Evolutionary conservation across 2,888 invertebrate genomes (phyloP), one percentile per base, ranked within the genome.

Genomic region (Caenorhabditis doughertyi): DNA sequence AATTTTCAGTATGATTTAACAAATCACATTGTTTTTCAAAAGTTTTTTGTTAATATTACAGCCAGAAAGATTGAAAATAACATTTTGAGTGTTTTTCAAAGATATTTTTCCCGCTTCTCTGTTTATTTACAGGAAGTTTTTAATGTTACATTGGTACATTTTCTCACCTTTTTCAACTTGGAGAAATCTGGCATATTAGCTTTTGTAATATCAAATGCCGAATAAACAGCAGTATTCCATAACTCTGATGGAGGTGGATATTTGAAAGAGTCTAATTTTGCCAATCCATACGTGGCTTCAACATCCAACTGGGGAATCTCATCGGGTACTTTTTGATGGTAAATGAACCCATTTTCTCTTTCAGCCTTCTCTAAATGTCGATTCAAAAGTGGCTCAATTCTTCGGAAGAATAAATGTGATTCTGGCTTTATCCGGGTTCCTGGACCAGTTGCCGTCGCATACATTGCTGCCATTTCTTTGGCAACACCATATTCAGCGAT

Each of bases 281-380:
- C 94, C 73, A 94, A 91, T 64, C 94, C 94, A 91, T 94, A 94
- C 0, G 94, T 94, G 44, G 94, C 94, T 90, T 94, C 94, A 64
- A 94, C 92, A 88, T 94, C 94, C 76, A 94, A 91, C 56, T 90
- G 86, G 67, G 94, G 93, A 64, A 94, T 93, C 79, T 94, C 93
- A 68, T 92, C 93, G 0, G 94, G 94, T 79, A 94, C 85, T 89
- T 93, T 94, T 89, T 94, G 94, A 87, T 95, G 94, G 88, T 94
- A 94, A 85, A 94, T 95, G 83, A 94, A 93, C 72, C 94, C 94
- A 91, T 95, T 95, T 92, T 95, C 94, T 73, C 94, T 91, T 85
- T 94, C 94, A 90, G 94, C 94, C 90, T 95, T 94, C 80, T 94
- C 94, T 70, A 94, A 91, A 9, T 94, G 94, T 47, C 94, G 91